Evolutionary conservation across 2,113 vertebrate genomes (phyloP).

Genomic region (Crocuta crocuta): DNA sequence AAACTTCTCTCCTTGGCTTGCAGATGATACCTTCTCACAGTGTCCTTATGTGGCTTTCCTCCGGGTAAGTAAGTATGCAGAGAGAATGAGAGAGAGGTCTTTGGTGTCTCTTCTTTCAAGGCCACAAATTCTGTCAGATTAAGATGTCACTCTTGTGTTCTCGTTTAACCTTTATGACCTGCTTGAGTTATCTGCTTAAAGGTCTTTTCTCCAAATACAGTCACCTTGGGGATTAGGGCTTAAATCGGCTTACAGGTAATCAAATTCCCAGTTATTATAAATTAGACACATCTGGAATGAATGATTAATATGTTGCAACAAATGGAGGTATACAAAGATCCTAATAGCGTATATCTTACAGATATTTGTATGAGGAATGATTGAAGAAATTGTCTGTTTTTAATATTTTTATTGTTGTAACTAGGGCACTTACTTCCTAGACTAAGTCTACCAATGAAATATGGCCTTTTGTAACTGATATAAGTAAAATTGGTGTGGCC

Average conservation of each 20-base stretch:
- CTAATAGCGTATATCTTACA: not conserved
- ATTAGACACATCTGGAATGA: not conserved
- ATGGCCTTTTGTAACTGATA: not conserved
- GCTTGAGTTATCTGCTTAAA: not conserved
- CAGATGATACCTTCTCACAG: accelerated
- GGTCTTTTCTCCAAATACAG: not conserved
- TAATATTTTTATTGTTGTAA: not conserved
- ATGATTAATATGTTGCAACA: not conserved
- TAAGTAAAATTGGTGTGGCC: not conserved
- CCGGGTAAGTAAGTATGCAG: too few relatives aligned
- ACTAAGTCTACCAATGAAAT: not conserved
- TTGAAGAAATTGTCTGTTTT: not conserved
- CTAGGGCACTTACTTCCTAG: not conserved
- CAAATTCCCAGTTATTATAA: slow-evolving; percentile 9
- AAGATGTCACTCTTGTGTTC: not conserved
- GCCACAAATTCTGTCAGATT: not conserved
- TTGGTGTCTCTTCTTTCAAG: not conserved
- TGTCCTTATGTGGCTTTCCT: not conserved
- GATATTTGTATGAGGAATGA: not conserved
- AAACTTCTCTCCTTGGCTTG: not conserved
- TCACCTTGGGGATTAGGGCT: not conserved
- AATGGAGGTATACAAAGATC: not conserved
- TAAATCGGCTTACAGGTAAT: not conserved
- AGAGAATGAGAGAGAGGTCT: not conserved
- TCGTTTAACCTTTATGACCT: not conserved